phyloP scores from a whole-genome alignment of 2,797 vertebrate species.

The Enteromius viviparus region DNA sequence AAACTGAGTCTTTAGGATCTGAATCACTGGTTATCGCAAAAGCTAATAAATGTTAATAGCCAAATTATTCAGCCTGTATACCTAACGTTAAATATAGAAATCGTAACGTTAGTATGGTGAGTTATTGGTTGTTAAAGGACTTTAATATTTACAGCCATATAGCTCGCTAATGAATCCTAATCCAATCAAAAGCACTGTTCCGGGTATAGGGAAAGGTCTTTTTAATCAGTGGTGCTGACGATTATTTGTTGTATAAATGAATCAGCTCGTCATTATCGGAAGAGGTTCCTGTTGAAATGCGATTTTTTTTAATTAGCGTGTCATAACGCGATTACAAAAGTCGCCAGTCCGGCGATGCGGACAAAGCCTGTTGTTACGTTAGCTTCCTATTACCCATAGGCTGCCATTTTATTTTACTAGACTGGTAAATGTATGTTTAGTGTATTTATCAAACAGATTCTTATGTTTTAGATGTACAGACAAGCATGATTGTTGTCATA shows the following conservation, averaged over 20 bases:
- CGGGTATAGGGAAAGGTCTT: background rate
- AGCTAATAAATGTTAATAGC: background rate
- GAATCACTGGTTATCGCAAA: background rate
- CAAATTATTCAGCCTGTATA: background rate
- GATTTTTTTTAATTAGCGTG: conserved; percentile 2
- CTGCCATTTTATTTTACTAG: conserved; percentile 22
- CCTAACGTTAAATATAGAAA: background rate
- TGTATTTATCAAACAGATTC: background rate
- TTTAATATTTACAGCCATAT: background rate
- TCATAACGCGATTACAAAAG: conserved; percentile 36
- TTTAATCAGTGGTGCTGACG: background rate
- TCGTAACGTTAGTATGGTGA: background rate
- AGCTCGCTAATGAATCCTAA: conserved; percentile 15
- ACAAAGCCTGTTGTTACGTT: conserved; percentile 46
- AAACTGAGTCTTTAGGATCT: background rate
- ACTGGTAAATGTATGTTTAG: background rate
- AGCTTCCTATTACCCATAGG: conserved; percentile 10
- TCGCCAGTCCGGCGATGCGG: conserved; percentile 26
- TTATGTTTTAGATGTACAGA: background rate
- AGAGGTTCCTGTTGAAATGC: background rate
- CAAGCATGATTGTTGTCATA: background rate
- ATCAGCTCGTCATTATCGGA: background rate
- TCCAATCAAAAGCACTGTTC: conserved; percentile 29
- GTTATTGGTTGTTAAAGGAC: background rate
- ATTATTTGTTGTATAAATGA: background rate